A percentile compares a stretch with the other conserved stretches of the same genome.
Evolutionary conservation across 2,888 invertebrate species (phyloP).

Genomic region (Cosmia pyralina): DNA sequence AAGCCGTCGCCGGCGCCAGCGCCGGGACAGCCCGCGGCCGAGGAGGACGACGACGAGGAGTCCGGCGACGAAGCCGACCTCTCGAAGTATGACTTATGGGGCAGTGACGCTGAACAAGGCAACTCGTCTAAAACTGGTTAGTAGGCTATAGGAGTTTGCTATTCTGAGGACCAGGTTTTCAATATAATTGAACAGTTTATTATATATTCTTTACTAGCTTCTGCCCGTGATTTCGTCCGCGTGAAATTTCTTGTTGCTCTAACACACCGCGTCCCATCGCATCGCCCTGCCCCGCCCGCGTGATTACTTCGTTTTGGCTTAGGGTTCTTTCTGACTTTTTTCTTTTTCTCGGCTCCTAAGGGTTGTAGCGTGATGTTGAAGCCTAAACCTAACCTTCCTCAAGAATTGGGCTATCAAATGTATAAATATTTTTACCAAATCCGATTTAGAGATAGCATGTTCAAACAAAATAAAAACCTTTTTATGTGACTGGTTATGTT

Average conservation of each 20-base stretch:
- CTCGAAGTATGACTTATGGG: constrained; percentile 95
- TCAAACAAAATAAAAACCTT: background rate
- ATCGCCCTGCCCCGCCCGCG: too few relatives aligned
- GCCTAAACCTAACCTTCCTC: background rate
- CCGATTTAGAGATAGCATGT: background rate
- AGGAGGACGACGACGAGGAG: constrained; percentile 91
- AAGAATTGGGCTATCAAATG: background rate
- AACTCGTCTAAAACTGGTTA: constrained; percentile 79
- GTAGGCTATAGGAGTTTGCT: constrained; percentile 25
- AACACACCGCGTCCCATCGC: background rate
- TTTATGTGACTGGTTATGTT: background rate
- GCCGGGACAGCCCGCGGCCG: constrained; percentile 78
- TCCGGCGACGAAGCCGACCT: constrained; percentile 92
- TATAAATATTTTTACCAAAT: too few relatives aligned
- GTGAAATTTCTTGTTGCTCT: background rate
- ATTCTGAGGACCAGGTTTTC: constrained; percentile 7
- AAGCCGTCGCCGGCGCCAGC: constrained; percentile 58
- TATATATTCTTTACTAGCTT: background rate
- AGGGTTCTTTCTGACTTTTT: background rate
- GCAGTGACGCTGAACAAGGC: constrained; percentile 90
- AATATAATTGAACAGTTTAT: background rate
- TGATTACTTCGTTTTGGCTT: background rate
- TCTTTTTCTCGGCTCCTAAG: background rate
- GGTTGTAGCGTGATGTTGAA: background rate
- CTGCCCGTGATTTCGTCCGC: background rate